Conservation (phyloP, 2,888 invertebrate genomes). For the Campoplex capitator region DNA sequence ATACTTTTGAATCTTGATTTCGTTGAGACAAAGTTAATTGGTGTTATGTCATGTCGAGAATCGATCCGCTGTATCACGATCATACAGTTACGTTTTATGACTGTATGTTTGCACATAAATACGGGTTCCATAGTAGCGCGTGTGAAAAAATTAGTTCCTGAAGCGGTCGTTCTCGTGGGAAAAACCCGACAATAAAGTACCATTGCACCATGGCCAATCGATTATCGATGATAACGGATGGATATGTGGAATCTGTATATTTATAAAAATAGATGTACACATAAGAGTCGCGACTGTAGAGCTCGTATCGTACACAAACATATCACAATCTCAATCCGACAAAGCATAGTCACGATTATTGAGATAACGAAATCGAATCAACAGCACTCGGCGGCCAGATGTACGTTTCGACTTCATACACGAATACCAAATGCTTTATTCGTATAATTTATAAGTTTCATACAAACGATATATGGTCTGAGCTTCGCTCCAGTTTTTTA, state of each 20-base stretch:
- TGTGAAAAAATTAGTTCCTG: not conserved
- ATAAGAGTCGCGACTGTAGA: not conserved
- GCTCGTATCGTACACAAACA: not conserved
- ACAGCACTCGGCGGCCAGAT: not conserved
- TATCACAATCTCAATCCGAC: conserved; percentile 9
- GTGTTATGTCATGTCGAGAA: not conserved
- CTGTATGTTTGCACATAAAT: not conserved
- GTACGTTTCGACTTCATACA: not conserved
- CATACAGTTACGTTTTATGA: not conserved
- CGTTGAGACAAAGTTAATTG: not conserved
- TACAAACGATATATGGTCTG: not conserved
- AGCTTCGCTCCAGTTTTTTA: not conserved
- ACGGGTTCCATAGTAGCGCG: not conserved
- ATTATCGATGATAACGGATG: conserved; percentile 38
- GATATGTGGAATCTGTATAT: not conserved
- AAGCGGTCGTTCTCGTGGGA: conserved; percentile 4
- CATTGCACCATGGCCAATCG: conserved; percentile 6
- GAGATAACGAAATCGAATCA: conserved; percentile 30
- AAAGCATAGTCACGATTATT: conserved; percentile 14
- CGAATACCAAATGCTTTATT: not conserved
- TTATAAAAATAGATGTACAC: too few relatives aligned
- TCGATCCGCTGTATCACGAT: not conserved
- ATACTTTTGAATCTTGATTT: not conserved
- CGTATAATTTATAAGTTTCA: not conserved
- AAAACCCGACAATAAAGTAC: conserved; percentile 13